Evolutionary conservation across 2,888 invertebrate genomes (phyloP).

Genomic region (Julus scanicus): DNA sequence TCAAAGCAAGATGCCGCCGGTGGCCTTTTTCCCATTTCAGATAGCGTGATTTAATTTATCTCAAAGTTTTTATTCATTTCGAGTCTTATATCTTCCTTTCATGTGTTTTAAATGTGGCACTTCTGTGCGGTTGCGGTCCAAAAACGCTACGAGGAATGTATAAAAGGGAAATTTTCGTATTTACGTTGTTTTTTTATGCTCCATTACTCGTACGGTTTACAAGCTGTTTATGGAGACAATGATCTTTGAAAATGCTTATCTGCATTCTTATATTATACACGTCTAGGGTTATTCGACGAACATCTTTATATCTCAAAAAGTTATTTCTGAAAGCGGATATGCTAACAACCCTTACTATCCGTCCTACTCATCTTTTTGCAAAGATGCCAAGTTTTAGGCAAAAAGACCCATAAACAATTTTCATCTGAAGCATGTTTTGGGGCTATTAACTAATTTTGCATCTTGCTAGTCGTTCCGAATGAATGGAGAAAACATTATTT

Average conservation of each 20-base stretch:
- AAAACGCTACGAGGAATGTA: constrained; percentile 12
- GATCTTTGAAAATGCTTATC: constrained; percentile 43
- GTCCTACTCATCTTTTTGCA: constrained; percentile 14
- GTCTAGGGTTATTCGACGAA: neutral
- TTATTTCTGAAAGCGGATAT: constrained; percentile 4
- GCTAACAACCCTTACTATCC: neutral
- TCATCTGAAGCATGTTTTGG: neutral
- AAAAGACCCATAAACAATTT: constrained; percentile 8
- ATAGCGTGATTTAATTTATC: constrained; percentile 26
- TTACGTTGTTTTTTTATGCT: constrained; percentile 28
- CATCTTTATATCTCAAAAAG: neutral
- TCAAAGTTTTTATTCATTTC: neutral
- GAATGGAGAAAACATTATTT: neutral
- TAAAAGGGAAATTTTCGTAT: neutral
- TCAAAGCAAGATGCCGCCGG: constrained; percentile 43
- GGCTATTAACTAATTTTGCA: constrained; percentile 20
- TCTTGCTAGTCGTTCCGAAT: constrained; percentile 4
- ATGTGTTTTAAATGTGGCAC: constrained; percentile 43
- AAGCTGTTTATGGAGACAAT: constrained; percentile 47
- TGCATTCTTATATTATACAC: neutral
- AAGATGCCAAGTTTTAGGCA: neutral
- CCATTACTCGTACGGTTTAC: constrained; percentile 43
- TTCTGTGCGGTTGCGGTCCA: neutral
- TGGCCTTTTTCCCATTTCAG: neutral
- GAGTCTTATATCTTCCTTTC: constrained; percentile 4